A percentile compares a stretch with the other conserved stretches of the same genome.
These are phyloP conservation scores for Microplitis deprimator DNA, from an alignment of 2,888 invertebrate species.

Conservation along the genomic window DNA sequence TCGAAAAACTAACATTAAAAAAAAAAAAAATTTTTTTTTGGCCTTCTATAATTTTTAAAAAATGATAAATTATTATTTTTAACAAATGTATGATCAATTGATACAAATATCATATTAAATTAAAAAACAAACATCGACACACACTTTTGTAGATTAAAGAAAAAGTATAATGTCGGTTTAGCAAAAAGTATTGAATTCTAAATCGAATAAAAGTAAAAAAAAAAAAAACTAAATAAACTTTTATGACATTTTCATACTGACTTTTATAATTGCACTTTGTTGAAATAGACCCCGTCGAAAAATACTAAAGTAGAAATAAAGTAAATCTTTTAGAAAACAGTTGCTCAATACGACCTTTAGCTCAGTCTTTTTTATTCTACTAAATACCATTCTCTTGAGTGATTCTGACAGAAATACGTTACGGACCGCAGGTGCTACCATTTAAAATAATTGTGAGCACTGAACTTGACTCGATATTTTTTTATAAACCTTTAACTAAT, in stretches of 20 bases:
- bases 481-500: conserved; percentile 2
- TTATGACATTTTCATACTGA: background rate
- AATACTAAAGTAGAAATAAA: background rate
- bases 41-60: too few relatives aligned
- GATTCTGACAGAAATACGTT: conserved; percentile 4
- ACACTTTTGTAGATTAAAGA: too few relatives aligned
- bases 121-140: too few relatives aligned
- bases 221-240: background rate
- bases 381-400: conserved; percentile 12
- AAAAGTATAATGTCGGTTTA: too few relatives aligned
- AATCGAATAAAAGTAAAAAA: background rate
- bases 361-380: background rate
- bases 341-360: conserved; percentile 5
- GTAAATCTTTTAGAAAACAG: background rate
- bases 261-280: background rate
- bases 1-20: too few relatives aligned
- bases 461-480: background rate
- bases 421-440: conserved; percentile 1
- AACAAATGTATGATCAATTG: too few relatives aligned
- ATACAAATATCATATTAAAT: too few relatives aligned
- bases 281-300: background rate
- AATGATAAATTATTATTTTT: too few relatives aligned
- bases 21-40: too few relatives aligned
- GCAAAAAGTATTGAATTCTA: background rate
- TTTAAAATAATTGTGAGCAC: conserved; percentile 10